Percentiles rank a stretch among this genome's conserved stretches.
phyloP scores from a whole-genome alignment of 2,888 invertebrate genomes.

The Frankliniella fusca region DNA sequence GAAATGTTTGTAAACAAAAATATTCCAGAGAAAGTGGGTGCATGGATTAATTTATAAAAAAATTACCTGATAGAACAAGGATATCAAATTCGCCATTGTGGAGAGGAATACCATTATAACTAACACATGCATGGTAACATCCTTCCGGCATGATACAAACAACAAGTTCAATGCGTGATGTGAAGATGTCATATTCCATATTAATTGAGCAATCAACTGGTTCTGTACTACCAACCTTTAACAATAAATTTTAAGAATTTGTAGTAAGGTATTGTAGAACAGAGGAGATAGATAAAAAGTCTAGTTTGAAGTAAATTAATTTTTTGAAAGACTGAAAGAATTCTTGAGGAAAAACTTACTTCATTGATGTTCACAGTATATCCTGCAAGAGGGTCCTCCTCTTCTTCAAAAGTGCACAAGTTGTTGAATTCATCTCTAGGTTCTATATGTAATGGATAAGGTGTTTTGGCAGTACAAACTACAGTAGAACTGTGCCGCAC shows the following conservation, averaged over 20 bases:
- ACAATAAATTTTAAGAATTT: conserved; percentile 36
- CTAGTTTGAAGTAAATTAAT: not conserved
- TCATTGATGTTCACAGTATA: conserved; percentile 49
- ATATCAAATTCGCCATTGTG: conserved; percentile 90
- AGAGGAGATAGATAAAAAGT: conserved; percentile 28
- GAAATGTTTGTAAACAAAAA: not conserved
- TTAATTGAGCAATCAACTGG: conserved; percentile 34
- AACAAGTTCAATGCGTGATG: conserved; percentile 70
- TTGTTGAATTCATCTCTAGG: conserved; percentile 91
- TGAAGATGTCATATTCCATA: conserved; percentile 67
- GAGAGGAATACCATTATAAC: conserved; percentile 67
- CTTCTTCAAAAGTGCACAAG: conserved; percentile 61
- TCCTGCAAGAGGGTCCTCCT: conserved; percentile 59
- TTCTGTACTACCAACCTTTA: conserved; percentile 58
- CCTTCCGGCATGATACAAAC: conserved; percentile 75
- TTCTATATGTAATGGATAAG: conserved; percentile 75
- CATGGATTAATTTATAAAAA: conserved; percentile 25
- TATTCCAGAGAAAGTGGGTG: not conserved
- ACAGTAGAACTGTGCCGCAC: conserved; percentile 78
- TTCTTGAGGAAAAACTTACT: conserved; percentile 39
- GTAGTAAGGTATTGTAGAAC: not conserved
- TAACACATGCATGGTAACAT: conserved; percentile 75
- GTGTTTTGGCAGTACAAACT: conserved; percentile 71
- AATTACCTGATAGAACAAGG: conserved; percentile 80
- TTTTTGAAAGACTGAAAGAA: not conserved